Base-by-base conservation (phyloP, 2,888 invertebrate genomes). In the Pheosia tremula region DNA sequence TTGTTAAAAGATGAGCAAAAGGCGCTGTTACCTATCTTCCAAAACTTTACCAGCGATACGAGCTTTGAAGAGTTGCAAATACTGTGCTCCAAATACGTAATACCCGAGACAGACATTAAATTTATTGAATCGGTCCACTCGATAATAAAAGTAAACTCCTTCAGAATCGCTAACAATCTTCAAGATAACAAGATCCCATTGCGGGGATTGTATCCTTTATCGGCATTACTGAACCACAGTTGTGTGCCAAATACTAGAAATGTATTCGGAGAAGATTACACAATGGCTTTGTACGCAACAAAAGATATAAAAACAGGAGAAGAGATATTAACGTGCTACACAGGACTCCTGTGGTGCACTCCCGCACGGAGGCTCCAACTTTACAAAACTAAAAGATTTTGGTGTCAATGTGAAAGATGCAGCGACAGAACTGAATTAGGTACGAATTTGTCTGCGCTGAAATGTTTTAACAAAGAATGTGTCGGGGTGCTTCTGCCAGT, bases 221-320 rank as follows among this genome's bases (percentile, higher is more conserved):
- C 95, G 4, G 93, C 96, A 49, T 90, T 96, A 67, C 88, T 96
- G 69, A 97, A 96, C 85, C 97, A 97, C 78, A 93, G 91, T 63
- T 97, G 97, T 80, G 80, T 90, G 38, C 96, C 97, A 4, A 97
- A 96, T 79, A 95, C 96, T 0, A 93, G 94, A 65, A 96, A 95
- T 77, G 89, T 94, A 13, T 96, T 96, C 71, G 93, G 92, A 74
- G 78, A 83, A 0, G 83, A 94, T 62, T 89, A 94, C 62, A 83
- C 87, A 11, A 95, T 96, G 94, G 85, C 93, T 37, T 91, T 96
- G 8, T 94, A 93, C 71, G 95, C 96, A 5, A 85, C 95, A 0
- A 87, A 86, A 61, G 88, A 94, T 60, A 96, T 97, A 59, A 83
- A 87, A 45, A 82, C 85, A 57, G 95, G 94, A 36, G 90, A 95